Evolutionary conservation across 2,888 invertebrate genomes (phyloP).

Genomic region (Seira musarum): DNA sequence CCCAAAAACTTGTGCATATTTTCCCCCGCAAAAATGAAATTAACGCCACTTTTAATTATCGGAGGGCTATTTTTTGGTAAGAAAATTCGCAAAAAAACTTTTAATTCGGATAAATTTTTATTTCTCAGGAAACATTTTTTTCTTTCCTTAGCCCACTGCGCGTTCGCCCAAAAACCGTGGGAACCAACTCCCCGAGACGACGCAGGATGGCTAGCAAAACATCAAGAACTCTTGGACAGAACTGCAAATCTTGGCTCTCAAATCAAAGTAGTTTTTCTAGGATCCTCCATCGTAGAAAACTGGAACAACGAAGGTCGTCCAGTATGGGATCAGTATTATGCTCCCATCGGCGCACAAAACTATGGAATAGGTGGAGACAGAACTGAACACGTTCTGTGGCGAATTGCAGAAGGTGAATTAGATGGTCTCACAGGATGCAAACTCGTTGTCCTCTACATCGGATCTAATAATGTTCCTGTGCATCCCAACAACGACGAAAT

Average conservation of each 20-base stretch:
- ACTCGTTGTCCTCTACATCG: constrained; percentile 74
- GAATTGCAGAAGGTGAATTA: constrained; percentile 75
- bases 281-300: constrained; percentile 66
- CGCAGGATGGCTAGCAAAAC: constrained; percentile 58
- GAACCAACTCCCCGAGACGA: constrained; percentile 45
- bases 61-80: too few species aligned
- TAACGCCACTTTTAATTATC: too few species aligned
- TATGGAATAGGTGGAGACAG: constrained; percentile 73
- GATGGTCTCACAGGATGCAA: constrained; percentile 73
- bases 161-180: constrained; percentile 82
- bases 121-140: too few species aligned
- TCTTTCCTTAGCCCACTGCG: too few species aligned
- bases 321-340: constrained; percentile 52
- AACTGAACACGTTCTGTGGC: constrained; percentile 75
- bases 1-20: too few species aligned
- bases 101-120: too few species aligned
- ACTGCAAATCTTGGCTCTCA: constrained; percentile 39
- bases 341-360: constrained; percentile 63
- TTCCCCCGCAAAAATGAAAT: too few species aligned
- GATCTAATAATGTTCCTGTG: constrained; percentile 73
- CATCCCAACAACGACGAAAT: constrained; percentile 27
- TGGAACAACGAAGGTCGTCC: constrained; percentile 60
- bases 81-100: too few species aligned
- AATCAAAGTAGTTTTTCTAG: constrained; percentile 64
- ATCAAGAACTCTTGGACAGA: constrained; percentile 50